Evolutionary conservation across 2,888 invertebrate genomes (phyloP).

Genomic region (Antheraea yamamai): DNA sequence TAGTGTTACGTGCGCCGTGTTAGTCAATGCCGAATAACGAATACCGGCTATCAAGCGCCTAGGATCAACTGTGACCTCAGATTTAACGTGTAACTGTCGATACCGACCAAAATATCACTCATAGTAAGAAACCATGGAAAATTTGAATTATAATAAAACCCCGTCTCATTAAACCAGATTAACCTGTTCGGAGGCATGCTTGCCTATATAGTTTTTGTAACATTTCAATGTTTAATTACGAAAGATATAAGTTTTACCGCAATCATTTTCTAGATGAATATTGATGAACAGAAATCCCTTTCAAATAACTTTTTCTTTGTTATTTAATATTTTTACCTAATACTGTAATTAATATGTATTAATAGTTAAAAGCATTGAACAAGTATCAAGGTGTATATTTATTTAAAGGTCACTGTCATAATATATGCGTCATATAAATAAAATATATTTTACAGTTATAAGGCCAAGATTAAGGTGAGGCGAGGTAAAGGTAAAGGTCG

Average conservation of each 20-base stretch:
- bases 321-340: neutral
- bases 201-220: conserved; percentile 4
- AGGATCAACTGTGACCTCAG: conserved; percentile 40
- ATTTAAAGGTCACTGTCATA: conserved; percentile 5
- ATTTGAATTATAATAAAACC: conserved; percentile 7
- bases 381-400: neutral
- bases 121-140: conserved; percentile 3
- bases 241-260: neutral
- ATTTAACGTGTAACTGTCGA: conserved; percentile 10
- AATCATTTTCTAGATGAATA: neutral
- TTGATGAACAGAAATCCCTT: neutral
- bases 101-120: neutral
- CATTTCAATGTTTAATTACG: conserved; percentile 14
- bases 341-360: neutral
- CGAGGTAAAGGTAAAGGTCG: neutral
- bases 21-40: conserved; percentile 48
- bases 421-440: neutral
- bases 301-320: neutral
- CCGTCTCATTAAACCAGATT: conserved; percentile 15
- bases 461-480: conserved; percentile 12
- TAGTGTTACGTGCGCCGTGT: conserved; percentile 34
- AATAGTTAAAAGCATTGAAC: neutral
- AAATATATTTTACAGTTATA: neutral
- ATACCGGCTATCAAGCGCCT: conserved; percentile 28
- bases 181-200: conserved; percentile 15